Evolutionary conservation across 2,797 vertebrate genomes (phyloP).

Genomic region (Micropoecilia bifurca): DNA sequence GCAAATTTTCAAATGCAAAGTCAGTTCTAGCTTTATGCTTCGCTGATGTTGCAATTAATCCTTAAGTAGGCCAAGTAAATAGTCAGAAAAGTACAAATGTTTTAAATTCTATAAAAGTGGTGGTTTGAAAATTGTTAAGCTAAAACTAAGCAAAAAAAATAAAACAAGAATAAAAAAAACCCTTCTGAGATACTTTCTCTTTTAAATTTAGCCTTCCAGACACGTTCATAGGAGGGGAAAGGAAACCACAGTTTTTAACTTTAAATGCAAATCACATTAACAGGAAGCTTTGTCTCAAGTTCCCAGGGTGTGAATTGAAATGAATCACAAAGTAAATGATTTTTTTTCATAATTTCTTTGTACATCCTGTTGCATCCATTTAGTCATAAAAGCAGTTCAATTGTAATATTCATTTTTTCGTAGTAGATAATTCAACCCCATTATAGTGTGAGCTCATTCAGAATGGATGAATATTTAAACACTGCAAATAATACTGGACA

Average conservation of each 20-base stretch:
- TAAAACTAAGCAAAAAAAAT: not conserved
- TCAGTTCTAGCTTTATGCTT: not conserved
- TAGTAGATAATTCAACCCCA: not conserved
- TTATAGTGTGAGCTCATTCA: not conserved
- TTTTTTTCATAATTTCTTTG: not conserved
- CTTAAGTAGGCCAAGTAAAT: not conserved
- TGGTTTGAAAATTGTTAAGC: not conserved
- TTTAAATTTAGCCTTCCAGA: not conserved
- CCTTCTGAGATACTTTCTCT: not conserved
- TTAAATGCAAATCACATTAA: not conserved
- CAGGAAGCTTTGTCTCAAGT: not conserved
- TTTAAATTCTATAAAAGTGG: too few relatives aligned
- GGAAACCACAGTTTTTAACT: not conserved
- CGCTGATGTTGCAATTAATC: not conserved
- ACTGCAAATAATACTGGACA: not conserved
- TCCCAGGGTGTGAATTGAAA: not conserved
- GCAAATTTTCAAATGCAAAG: conserved; percentile 39
- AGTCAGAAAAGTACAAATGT: not conserved
- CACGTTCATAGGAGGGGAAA: too few relatives aligned
- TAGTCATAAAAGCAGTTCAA: not conserved
- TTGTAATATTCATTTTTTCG: not conserved
- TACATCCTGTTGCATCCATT: not conserved
- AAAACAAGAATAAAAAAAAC: not conserved
- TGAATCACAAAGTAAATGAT: not conserved
- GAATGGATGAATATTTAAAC: not conserved